These are phyloP conservation scores for Lytechinus variegatus DNA, from an alignment of 35 echinoderm and acorn worm species.

Conservation along the genomic window DNA sequence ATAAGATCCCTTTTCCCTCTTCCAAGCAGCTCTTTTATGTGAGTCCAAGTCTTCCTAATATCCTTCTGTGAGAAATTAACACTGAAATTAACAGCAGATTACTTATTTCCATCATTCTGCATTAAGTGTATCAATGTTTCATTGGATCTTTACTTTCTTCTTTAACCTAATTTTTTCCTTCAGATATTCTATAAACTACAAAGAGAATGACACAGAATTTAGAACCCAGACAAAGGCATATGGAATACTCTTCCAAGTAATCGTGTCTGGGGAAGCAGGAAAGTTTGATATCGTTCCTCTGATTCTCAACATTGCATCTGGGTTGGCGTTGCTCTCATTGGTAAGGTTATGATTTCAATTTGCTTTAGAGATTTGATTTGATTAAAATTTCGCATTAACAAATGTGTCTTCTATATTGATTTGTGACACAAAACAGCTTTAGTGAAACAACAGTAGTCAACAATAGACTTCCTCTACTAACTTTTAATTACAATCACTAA, in stretches of 20 bases:
- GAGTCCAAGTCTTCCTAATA: no score
- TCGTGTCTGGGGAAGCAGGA: conserved; percentile 74
- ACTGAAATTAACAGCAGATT: no score
- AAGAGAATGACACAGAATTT: conserved; percentile 49
- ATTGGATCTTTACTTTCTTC: neutral
- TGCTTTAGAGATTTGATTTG: neutral
- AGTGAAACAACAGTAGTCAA: no score
- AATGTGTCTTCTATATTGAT: no score
- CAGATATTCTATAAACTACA: conserved; percentile 69
- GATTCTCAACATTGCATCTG: conserved; percentile 71
- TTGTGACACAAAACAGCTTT: no score
- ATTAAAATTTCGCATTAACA: neutral
- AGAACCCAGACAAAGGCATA: conserved; percentile 71
- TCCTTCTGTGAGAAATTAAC: no score
- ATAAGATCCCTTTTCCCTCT: no score
- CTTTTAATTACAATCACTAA: no score
- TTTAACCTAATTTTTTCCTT: neutral
- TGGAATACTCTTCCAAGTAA: conserved; percentile 77
- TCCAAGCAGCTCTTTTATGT: no score
- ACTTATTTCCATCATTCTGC: no score
- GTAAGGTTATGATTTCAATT: conserved; percentile 28
- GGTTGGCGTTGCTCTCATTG: conserved; percentile 68
- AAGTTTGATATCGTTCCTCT: conserved; percentile 82
- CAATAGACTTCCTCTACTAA: no score
- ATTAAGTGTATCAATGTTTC: neutral